Evolutionary conservation across 2,888 invertebrate genomes (phyloP).

Genomic region (Diplolepis rosae): DNA sequence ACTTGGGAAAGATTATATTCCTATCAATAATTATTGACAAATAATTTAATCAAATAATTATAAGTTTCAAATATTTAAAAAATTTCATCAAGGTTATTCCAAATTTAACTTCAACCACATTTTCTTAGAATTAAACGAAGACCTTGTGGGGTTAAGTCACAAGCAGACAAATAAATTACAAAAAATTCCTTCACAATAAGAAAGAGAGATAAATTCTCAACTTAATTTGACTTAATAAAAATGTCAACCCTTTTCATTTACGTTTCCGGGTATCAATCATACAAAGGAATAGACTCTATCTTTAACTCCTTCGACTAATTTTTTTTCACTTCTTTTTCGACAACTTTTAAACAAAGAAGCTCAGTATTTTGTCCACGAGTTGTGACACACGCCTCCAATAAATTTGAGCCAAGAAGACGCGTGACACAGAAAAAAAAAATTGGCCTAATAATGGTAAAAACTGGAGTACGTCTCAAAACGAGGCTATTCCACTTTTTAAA

Average conservation of each 20-base stretch:
- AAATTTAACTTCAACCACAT: no score
- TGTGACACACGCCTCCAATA: slow-evolving; percentile 57
- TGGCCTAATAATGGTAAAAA: slow-evolving; percentile 72
- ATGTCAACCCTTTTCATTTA: neutral
- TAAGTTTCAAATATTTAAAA: no score
- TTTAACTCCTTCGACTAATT: neutral
- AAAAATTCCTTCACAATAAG: neutral
- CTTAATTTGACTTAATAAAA: neutral
- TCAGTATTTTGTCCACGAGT: slow-evolving; percentile 30
- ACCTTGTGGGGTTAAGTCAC: neutral
- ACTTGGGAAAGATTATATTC: no score
- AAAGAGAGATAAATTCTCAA: neutral
- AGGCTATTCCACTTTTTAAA: slow-evolving; percentile 43
- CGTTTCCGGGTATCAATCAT: neutral
- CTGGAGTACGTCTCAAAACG: slow-evolving; percentile 58
- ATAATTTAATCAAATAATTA: no score
- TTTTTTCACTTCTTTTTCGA: slow-evolving; percentile 33
- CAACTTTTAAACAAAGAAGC: slow-evolving; percentile 40
- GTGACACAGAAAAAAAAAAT: slow-evolving; percentile 65
- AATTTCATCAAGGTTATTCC: no score
- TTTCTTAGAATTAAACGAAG: neutral
- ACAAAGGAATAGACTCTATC: neutral
- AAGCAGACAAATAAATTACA: neutral
- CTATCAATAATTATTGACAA: no score
- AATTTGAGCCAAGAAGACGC: slow-evolving; percentile 56